Evolutionary conservation across 2,888 invertebrate species (phyloP).

Genomic region (Caenorhabditis sp.): DNA sequence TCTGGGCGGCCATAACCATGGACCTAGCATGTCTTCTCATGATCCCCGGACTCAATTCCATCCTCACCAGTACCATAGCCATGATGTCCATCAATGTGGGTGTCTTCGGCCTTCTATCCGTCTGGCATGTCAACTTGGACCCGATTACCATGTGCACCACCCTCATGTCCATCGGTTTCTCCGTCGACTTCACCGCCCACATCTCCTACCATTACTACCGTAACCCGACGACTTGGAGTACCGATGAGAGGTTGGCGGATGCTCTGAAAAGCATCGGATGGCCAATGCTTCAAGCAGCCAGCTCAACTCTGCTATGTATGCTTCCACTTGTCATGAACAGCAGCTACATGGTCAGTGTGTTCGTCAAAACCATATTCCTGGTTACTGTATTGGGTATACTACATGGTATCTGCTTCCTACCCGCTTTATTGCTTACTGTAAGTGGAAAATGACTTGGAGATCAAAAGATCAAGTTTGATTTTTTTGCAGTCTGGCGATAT

Average conservation of each 20-base stretch:
- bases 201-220: conserved; percentile 77
- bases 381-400: conserved; percentile 72
- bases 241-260: conserved; percentile 72
- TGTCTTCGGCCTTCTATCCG: conserved; percentile 74
- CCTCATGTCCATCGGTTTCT: conserved; percentile 73
- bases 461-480: too few species aligned
- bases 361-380: conserved; percentile 74
- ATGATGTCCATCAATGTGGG: conserved; percentile 78
- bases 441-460: conserved; percentile 28
- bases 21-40: conserved; percentile 75
- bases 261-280: conserved; percentile 76
- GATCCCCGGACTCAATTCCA: conserved; percentile 72
- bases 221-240: conserved; percentile 69
- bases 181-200: conserved; percentile 75
- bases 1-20: conserved; percentile 76
- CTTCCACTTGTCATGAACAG: conserved; percentile 69
- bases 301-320: conserved; percentile 72
- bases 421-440: conserved; percentile 72
- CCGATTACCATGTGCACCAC: conserved; percentile 78
- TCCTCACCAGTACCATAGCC: conserved; percentile 72
- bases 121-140: conserved; percentile 76
- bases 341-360: conserved; percentile 75
- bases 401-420: conserved; percentile 76
- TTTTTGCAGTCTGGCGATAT: conserved; percentile 50
- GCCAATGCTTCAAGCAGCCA: conserved; percentile 78